These are phyloP conservation scores for Nemapogon koenigi DNA, from an alignment of 2,888 invertebrate genomes.

Conservation along the genomic window DNA sequence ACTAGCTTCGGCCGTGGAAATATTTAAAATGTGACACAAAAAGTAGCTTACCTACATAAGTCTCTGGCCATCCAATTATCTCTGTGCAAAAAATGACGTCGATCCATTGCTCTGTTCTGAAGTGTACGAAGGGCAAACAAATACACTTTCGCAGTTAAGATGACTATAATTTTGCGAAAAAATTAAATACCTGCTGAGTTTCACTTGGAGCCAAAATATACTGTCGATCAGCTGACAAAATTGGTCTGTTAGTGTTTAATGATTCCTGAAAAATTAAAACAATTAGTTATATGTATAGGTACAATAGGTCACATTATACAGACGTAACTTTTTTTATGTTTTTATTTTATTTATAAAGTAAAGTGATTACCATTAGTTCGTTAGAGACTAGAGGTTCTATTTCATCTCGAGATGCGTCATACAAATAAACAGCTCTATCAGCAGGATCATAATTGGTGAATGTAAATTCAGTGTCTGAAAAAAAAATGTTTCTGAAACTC, in stretches of 20 bases:
- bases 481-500: too few relatives aligned
- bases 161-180: too few relatives aligned
- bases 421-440: slow-evolving; percentile 46
- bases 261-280: slow-evolving; percentile 28
- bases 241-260: slow-evolving; percentile 44
- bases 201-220: slow-evolving; percentile 52
- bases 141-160: too few relatives aligned
- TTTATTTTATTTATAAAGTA: too few relatives aligned
- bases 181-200: slow-evolving; percentile 38
- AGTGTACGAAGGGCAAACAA: too few relatives aligned
- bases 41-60: too few relatives aligned
- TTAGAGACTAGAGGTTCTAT: slow-evolving; percentile 39
- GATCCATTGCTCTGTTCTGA: too few relatives aligned
- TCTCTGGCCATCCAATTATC: too few relatives aligned
- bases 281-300: not conserved
- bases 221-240: slow-evolving; percentile 45
- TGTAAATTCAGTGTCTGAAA: slow-evolving; percentile 62
- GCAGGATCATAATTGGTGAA: slow-evolving; percentile 57
- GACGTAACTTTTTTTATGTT: not conserved
- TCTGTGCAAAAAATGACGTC: too few relatives aligned
- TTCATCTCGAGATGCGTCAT: slow-evolving; percentile 40
- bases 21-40: too few relatives aligned
- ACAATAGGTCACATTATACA: not conserved
- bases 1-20: too few relatives aligned
- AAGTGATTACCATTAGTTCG: slow-evolving; percentile 44